phyloP scores from a whole-genome alignment of 2,113 vertebrate species.

The Rana temporaria region DNA sequence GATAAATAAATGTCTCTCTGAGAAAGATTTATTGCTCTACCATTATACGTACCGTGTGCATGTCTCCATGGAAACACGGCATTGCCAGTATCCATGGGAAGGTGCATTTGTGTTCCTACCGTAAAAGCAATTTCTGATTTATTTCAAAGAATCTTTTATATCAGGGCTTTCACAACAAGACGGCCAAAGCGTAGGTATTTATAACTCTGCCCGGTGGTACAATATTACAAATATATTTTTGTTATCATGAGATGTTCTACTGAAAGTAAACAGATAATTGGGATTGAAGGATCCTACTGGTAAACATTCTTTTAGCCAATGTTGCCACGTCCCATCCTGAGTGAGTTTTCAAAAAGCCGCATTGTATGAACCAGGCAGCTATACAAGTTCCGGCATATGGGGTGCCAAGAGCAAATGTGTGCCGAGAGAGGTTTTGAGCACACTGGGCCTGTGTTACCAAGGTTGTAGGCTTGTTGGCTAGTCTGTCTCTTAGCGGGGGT shows the following conservation, averaged over 20 bases:
- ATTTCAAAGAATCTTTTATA: conserved; percentile 20
- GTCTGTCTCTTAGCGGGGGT: too few relatives aligned
- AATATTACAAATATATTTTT: conserved; percentile 45
- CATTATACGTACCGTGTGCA: not conserved
- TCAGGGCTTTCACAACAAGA: not conserved
- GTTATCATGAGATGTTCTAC: conserved; percentile 47
- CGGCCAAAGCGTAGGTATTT: not conserved
- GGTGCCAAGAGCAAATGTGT: conserved; percentile 60
- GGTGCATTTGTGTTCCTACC: not conserved
- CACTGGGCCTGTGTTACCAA: conserved; percentile 72
- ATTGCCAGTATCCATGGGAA: not conserved
- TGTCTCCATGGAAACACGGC: not conserved
- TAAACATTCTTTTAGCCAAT: conserved; percentile 46
- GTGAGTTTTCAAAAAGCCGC: conserved; percentile 55
- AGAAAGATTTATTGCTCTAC: not conserved
- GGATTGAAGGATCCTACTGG: conserved; percentile 40
- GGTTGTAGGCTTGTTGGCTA: too few relatives aligned
- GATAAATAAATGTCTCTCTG: too few relatives aligned
- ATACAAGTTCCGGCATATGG: conserved; percentile 55
- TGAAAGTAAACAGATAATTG: conserved; percentile 43
- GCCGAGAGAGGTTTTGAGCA: conserved; percentile 70
- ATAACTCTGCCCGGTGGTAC: not conserved
- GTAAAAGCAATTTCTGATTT: not conserved
- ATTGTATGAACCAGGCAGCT: conserved; percentile 59
- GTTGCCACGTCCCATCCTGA: conserved; percentile 50